Conservation (phyloP, 2,888 invertebrate species). For the Torymus tubicola region DNA sequence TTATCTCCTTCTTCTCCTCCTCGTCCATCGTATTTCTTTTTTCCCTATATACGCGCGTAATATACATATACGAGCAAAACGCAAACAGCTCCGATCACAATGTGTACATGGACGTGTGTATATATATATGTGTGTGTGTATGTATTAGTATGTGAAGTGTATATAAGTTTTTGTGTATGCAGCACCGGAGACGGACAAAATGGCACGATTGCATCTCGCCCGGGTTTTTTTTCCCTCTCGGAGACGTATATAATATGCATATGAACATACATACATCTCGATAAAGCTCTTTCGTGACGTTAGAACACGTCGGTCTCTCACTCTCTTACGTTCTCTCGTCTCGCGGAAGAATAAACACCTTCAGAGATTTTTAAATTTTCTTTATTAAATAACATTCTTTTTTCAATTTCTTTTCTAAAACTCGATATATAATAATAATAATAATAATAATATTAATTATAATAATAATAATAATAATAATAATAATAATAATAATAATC, state of each 20-base stretch:
- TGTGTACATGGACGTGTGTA: conserved; percentile 15
- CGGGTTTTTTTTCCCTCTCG: background rate
- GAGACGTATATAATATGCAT: too few species aligned
- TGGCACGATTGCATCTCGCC: conserved; percentile 45
- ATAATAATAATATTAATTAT: background rate
- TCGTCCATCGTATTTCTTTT: background rate
- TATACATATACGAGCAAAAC: conserved; percentile 43
- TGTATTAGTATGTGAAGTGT: conserved; percentile 6
- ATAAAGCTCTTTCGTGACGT: conserved; percentile 23
- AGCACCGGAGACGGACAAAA: conserved; percentile 58
- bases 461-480: background rate
- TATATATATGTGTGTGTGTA: conserved; percentile 20
- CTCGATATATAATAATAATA: conserved; percentile 32
- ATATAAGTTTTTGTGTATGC: background rate
- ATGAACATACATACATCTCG: background rate
- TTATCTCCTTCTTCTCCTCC: conserved; percentile 19
- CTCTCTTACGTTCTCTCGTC: too few species aligned
- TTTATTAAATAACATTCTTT: conserved; percentile 52
- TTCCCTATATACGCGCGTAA: background rate
- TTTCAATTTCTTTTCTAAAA: conserved; percentile 29
- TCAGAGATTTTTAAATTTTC: conserved; percentile 43
- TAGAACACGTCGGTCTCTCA: background rate
- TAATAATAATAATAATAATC: conserved; percentile 12
- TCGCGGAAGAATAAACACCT: conserved; percentile 43
- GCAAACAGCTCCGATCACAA: conserved; percentile 47